Percentiles rank a stretch among this genome's conserved stretches.
Conservation (phyloP, 2,888 invertebrate species). For the Sussaba pulchella region DNA sequence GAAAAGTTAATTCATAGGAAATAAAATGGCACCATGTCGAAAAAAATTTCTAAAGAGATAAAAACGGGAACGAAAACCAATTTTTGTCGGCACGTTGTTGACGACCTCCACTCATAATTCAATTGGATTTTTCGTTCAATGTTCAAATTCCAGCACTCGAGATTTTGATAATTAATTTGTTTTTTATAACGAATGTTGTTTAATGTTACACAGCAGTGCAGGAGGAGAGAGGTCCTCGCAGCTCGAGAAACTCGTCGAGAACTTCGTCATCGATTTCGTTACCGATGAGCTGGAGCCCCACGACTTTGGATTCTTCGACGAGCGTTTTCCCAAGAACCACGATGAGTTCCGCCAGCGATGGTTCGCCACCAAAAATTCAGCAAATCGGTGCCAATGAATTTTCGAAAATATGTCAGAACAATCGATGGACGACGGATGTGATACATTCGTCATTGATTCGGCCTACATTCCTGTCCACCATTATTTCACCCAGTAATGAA, state of each 20-base stretch:
- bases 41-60: too few species aligned
- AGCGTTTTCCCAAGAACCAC: slow-evolving; percentile 46
- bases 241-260: slow-evolving; percentile 79
- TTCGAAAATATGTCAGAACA: slow-evolving; percentile 58
- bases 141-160: too few species aligned
- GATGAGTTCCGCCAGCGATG: not conserved
- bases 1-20: too few species aligned
- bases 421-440: slow-evolving; percentile 50
- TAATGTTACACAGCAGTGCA: slow-evolving; percentile 89
- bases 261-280: slow-evolving; percentile 56
- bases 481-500: slow-evolving; percentile 71
- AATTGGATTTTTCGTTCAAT: too few species aligned
- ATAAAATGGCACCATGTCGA: too few species aligned
- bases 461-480: slow-evolving; percentile 60
- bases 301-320: slow-evolving; percentile 36
- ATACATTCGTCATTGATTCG: slow-evolving; percentile 61
- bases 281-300: slow-evolving; percentile 55
- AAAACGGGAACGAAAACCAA: too few species aligned
- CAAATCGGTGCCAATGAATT: slow-evolving; percentile 45
- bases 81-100: too few species aligned
- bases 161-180: not conserved
- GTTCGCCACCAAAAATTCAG: slow-evolving; percentile 50
- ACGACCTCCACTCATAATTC: too few species aligned
- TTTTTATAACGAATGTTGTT: slow-evolving; percentile 1
- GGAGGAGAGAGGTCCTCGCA: slow-evolving; percentile 92